Base-by-base conservation (phyloP, 1,140 invertebrate genomes). In the Heliothis virescens region DNA sequence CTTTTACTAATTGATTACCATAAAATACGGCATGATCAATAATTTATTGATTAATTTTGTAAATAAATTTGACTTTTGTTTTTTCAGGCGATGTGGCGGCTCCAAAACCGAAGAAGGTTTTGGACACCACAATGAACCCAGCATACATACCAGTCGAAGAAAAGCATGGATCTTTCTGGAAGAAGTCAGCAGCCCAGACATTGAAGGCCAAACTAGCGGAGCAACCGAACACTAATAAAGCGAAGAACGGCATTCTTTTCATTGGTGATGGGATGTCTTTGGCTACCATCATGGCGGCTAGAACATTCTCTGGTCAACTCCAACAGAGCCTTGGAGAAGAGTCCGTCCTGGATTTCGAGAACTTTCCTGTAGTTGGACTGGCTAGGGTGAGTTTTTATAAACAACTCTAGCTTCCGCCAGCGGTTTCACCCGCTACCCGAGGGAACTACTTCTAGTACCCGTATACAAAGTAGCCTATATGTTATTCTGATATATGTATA, bases 241-340 rank as follows among this genome's bases (percentile, higher is more conserved):
- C 94, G 0, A 94, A 93, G 79, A 98, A 98, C 89, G 96, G 97
- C 0, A 97, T 98, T 65, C 87, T 98, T 15, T 98, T 98, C 85
- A 90, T 98, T 18, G 98, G 97, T 1, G 97, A 98, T 90, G 97
- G 97, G 2, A 98, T 98, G 97, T 97, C 97, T 1, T 92, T 98
- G 52, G 95, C 97, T 0, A 98, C 97, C 0, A 85, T 98, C 34
- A 96, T 97, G 48, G 97, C 97, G 0, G 95, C 96, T 0, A 95
- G 97, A 29, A 97, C 96, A 1, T 96, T 96, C 73, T 95, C 96
- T 76, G 97, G 97, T 0, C 96, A 98, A 87, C 63, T 94, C 55
- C 87, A 95, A 9, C 94, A 95, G 2, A 94, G 95, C 1, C 84
- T 94, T 2, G 97, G 96, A 5, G 97, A 98, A 91, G 97, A 98